Base-by-base conservation (phyloP, 2,113 vertebrate species). In the Australoheros scitulus region DNA sequence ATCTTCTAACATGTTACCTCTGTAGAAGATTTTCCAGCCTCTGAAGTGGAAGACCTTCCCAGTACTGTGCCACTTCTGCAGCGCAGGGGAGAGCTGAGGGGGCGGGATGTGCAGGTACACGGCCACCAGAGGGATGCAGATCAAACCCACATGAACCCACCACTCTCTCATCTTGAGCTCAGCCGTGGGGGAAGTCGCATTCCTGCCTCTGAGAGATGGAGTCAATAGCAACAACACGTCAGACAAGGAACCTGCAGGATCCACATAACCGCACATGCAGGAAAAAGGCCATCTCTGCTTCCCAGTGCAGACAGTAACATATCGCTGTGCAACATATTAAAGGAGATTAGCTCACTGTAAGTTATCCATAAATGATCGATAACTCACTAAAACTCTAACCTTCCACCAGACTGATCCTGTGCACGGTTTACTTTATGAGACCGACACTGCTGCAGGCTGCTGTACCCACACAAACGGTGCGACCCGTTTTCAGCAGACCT, bases 91-190 rank as follows among this genome's bases (percentile, higher is more conserved):
- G 0, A 96, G 96, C 86, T 96, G 95, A 0, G 98, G 98, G 2
- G 97, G 95, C 0, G 98, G 98, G 91, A 99, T 95, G 91, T 98
- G 96, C 77, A 98, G 95, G 92, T 99, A 99, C 1, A 98, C 96
- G 0, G 98, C 97, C 0, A 98, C 87, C 81, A 99, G 96, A 18
- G 98, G 97, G 52, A 98, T 86, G 0, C 90, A 96, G 89, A 99
- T 84, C 14, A 99, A 88, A 55, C 96, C 96, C 85, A 98, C 95
- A 63, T 97, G 97, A 14, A 98, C 87, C 98, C 98, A 99, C 97
- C 98, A 97, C 93, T 99, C 97, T 94, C 93, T 97, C 97, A 98
- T 97, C 84, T 95, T 97, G 64, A 83, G 43, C 76, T 90, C 81
- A 61, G 79, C 80, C 50, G 79, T 43, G 36, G n/a, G 83, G 80